Base-by-base conservation (phyloP, 37 sponge, comb jelly and placozoan species). In the Diacarnus erythraeanus region DNA sequence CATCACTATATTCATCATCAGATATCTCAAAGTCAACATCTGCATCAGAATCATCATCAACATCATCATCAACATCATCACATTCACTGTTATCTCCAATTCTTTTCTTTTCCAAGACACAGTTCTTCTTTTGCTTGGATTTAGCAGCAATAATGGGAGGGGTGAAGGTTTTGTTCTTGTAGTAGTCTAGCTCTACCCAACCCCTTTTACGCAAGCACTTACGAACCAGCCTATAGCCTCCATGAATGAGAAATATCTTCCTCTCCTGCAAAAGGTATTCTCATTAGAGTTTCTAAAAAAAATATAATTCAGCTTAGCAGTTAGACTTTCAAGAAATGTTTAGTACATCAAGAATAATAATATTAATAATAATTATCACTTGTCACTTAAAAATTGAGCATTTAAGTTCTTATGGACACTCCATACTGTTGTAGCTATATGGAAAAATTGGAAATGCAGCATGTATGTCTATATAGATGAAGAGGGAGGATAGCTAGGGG, bases 171-270 rank as follows among this genome's bases (percentile, higher is more conserved):
- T 33, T 40, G 4, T 23, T 65, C 61, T 30, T 71, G 35, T 79
- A 22, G 72, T 95, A 89, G 63, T 83, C 72, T 69, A 83, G 80
- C 72, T 94, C 98, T 58, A 97, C 92, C 98, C 98, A 97, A 2
- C 98, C 98, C 26, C 98, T 80, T 68, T 64, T 57, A 8, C 89
- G 39, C 60, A 97, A 79, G 20, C 87, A 59, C 66, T 68, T 77
- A 1, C 94, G 83, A 10, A 97, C 64, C n/a, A 74, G 64, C 12
- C 82, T 65, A 69, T 97, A 97, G 23, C 90, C 89, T 54, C 94
- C 94, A 31, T 70, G 42, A 22, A 88, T 75, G 10, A 87, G 74
- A 75, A 97, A 97, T 29, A 94, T 85, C 38, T 84, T 94, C 75
- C 92, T 91, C 2, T 69, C 41, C 80, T 87, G 71, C 23, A 84